These are phyloP conservation scores for Perithous albicinctus DNA, from an alignment of 2,888 invertebrate genomes.

Conservation along the genomic window DNA sequence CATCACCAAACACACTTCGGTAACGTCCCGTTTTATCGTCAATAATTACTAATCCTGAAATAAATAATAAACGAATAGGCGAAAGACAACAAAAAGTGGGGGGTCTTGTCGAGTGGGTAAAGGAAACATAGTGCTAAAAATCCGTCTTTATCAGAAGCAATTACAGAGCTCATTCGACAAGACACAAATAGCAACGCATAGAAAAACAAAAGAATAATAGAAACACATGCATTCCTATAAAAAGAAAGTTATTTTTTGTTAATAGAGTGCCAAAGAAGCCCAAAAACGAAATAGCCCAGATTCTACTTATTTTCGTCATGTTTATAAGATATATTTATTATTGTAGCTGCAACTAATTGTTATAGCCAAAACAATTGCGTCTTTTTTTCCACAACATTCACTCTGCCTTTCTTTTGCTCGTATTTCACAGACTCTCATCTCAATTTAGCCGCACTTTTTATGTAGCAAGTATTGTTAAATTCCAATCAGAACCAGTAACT, in stretches of 20 bases:
- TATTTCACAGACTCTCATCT: slow-evolving; percentile 10
- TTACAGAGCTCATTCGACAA: slow-evolving; percentile 32
- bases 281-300: slow-evolving; percentile 48
- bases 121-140: slow-evolving; percentile 78
- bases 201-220: slow-evolving; percentile 32
- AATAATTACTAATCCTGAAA: slow-evolving; percentile 76
- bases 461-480: not conserved
- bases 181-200: slow-evolving; percentile 29
- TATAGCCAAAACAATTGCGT: slow-evolving; percentile 47
- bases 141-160: slow-evolving; percentile 79
- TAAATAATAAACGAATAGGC: slow-evolving; percentile 68
- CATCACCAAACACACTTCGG: slow-evolving; percentile 83
- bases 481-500: slow-evolving; percentile 27
- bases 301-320: slow-evolving; percentile 49
- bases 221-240: slow-evolving; percentile 18
- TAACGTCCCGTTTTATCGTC: slow-evolving; percentile 61
- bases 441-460: slow-evolving; percentile 31
- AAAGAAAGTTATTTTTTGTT: slow-evolving; percentile 9
- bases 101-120: slow-evolving; percentile 54
- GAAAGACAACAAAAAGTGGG: slow-evolving; percentile 26
- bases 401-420: slow-evolving; percentile 21
- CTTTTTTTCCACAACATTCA: slow-evolving; percentile 36
- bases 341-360: slow-evolving; percentile 56
- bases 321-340: slow-evolving; percentile 48
- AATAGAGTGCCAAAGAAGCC: slow-evolving; percentile 60